A percentile compares a stretch with the other conserved stretches of the same genome.
Conservation (phyloP, 1,140 invertebrate genomes). For the Drosophila oshimai region DNA sequence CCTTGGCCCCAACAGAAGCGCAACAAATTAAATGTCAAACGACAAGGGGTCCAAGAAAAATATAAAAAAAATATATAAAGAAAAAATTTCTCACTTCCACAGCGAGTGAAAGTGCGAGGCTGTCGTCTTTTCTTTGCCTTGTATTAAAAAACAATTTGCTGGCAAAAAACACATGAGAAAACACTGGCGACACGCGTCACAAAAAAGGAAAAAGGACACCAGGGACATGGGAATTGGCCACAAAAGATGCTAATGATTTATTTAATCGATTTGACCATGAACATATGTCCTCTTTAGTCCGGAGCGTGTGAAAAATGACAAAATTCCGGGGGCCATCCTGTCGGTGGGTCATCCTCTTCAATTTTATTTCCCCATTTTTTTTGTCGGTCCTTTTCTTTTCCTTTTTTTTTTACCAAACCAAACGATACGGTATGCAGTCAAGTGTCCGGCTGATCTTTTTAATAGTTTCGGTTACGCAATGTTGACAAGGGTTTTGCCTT, state of each 20-base stretch:
- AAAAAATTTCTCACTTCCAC: conserved; percentile 49
- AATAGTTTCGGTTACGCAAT: conserved; percentile 77
- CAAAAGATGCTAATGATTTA: conserved; percentile 83
- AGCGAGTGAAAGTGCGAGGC: not conserved
- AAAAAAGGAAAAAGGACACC: conserved; percentile 28
- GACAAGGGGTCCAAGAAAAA: conserved; percentile 12
- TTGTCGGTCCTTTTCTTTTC: not conserved
- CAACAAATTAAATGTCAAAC: conserved; percentile 78
- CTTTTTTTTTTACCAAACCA: not conserved
- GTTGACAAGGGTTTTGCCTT: conserved; percentile 79
- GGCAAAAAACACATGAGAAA: conserved; percentile 58
- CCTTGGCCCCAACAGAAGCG: conserved; percentile 34
- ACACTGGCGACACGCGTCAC: conserved; percentile 55
- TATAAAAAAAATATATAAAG: conserved; percentile 13
- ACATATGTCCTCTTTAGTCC: conserved; percentile 62
- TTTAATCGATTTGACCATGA: conserved; percentile 83
- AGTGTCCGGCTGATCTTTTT: conserved; percentile 75
- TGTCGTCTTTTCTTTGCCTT: conserved; percentile 12
- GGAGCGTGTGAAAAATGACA: conserved; percentile 72
- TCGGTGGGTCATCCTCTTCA: conserved; percentile 19
- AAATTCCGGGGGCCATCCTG: conserved; percentile 18
- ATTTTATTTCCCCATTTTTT: conserved; percentile 13
- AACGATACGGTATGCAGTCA: conserved; percentile 8
- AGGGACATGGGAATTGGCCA: conserved; percentile 72
- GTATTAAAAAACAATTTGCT: conserved; percentile 81